Evolutionary conservation across 2,888 invertebrate species (phyloP).

Genomic region (Trisateles emortualis): DNA sequence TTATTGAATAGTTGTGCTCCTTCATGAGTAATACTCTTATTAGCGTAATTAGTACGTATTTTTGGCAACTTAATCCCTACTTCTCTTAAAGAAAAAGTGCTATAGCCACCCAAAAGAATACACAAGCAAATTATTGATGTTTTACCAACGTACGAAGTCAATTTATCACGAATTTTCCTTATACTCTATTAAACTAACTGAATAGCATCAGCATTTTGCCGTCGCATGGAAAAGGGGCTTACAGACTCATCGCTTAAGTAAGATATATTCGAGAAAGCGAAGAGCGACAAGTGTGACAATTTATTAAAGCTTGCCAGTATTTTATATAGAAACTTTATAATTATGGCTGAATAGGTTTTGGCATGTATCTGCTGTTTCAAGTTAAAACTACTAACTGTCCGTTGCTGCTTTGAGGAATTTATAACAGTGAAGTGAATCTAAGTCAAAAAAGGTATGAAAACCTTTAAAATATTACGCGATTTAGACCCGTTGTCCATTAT

Average conservation of each 20-base stretch:
- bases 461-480: too few species aligned
- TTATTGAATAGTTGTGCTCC: too few species aligned
- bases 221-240: conserved; percentile 16
- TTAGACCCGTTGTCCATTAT: too few species aligned
- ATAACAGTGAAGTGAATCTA: too few species aligned
- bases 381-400: too few species aligned
- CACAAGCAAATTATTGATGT: conserved; percentile 14
- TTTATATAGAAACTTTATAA: neutral
- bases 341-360: neutral
- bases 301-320: conserved; percentile 6
- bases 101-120: neutral
- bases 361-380: too few species aligned
- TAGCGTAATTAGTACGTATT: too few species aligned
- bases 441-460: too few species aligned
- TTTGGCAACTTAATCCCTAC: too few species aligned
- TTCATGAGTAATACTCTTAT: too few species aligned
- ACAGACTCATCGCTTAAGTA: conserved; percentile 15
- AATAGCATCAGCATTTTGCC: conserved; percentile 8
- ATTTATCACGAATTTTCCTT: conserved; percentile 19
- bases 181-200: conserved; percentile 14
- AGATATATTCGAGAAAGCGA: conserved; percentile 17
- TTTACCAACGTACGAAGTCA: conserved; percentile 5
- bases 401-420: too few species aligned
- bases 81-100: neutral
- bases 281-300: neutral